A percentile compares a stretch with the other conserved stretches of the same genome.
Evolutionary conservation across 92 coral and sea anemone genomes (phyloP).

Genomic region (Umimayanthus kanabou): DNA sequence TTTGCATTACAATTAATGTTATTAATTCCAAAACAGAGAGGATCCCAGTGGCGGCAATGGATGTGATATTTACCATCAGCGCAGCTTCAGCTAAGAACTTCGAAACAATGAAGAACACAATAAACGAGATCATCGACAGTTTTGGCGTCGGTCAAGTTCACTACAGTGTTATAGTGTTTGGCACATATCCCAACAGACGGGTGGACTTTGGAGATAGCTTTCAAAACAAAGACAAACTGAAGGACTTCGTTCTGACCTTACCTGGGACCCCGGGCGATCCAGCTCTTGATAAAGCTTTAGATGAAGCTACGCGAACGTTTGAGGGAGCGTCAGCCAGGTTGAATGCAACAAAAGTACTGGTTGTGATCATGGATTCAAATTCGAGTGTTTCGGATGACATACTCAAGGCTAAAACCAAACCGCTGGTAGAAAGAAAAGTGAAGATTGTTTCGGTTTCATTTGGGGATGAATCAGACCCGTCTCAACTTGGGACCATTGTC

Average conservation of each 20-base stretch:
- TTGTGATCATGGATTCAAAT: constrained; percentile 44
- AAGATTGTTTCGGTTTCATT: constrained; percentile 85
- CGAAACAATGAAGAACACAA: constrained; percentile 68
- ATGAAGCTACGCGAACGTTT: constrained; percentile 71
- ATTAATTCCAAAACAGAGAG: constrained; percentile 8
- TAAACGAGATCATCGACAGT: constrained; percentile 61
- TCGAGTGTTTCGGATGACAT: constrained; percentile 30
- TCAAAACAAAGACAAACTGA: constrained; percentile 49
- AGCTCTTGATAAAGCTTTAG: constrained; percentile 73
- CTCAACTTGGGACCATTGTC: constrained; percentile 68
- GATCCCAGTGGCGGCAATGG: constrained; percentile 63
- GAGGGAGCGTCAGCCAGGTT: constrained; percentile 70
- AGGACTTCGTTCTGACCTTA: constrained; percentile 57
- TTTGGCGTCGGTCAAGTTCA: constrained; percentile 67
- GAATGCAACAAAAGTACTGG: constrained; percentile 70
- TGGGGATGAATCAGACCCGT: constrained; percentile 70
- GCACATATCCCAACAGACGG: constrained; percentile 53
- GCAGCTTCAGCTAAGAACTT: constrained; percentile 58
- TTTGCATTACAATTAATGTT: neutral
- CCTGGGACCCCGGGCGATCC: constrained; percentile 68
- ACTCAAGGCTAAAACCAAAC: constrained; percentile 21
- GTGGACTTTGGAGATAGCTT: constrained; percentile 49
- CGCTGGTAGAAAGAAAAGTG: constrained; percentile 38
- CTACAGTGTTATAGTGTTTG: constrained; percentile 71
- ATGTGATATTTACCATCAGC: constrained; percentile 79